Evolutionary conservation across 1,140 invertebrate species (phyloP), one percentile per base, ranked within the genome.

Genomic region (Melipona quadrifasciata): DNA sequence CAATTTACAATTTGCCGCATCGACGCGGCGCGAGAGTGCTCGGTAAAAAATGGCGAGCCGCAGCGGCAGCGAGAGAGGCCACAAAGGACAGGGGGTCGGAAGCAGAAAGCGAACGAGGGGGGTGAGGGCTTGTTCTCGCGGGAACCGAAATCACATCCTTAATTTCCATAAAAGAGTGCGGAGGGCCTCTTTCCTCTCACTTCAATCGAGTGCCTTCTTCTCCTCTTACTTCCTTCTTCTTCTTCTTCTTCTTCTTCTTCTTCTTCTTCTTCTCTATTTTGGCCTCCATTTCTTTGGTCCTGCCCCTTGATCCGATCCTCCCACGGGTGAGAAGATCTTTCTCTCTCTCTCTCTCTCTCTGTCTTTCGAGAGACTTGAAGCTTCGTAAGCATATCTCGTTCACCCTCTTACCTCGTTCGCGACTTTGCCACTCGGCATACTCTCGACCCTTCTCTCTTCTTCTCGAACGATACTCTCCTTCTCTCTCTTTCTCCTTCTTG

Each of bases 111-210:
- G 21, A 65, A 27, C 5, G 78, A 65, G 51, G 58, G 58, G 74
- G 64, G 84, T 86, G 80, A 77, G 57, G 57, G 78, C 78, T 61
- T 81, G 87, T 76, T 87, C 87, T 81, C 81, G 51, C 61, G 85
- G 86, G 80, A 87, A 87, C 70, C 73, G 74, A 92, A 92, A 92
- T 92, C 89, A 87, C 88, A 89, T 91, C 86, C 90, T 92, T 89
- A 90, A 91, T 92, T 91, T 92, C 89, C 92, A 92, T 92, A 88
- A 90, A 91, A 86, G 78, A 88, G 85, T 75, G 87, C 71, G 85
- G 80, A 73, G 76, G 57, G 47, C 39, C 53, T 67, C 73, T 71
- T 31, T 67, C 19, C 39, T 55, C 65, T 16, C 64, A 1, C 78
- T 71, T 78, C 80, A 73, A 86, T 81, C 81, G 58, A 86, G 78